These are phyloP conservation scores for Chunga burmeisteri DNA, from an alignment of 2,113 vertebrate genomes.

Conservation along the genomic window DNA sequence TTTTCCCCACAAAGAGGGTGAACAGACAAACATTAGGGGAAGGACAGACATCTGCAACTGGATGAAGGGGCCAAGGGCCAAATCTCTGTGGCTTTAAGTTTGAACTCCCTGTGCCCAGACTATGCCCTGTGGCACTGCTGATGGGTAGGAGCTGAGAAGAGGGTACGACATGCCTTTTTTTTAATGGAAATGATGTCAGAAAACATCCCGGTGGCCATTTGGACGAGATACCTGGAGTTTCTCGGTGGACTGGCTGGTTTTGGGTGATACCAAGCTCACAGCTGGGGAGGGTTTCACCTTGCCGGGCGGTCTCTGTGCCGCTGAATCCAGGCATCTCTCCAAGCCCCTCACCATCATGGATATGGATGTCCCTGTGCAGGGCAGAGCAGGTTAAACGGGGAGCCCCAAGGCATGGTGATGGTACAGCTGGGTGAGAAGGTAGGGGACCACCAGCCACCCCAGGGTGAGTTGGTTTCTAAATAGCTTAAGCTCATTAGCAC, in stretches of 20 bases:
- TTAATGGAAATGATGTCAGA: background rate
- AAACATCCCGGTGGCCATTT: background rate
- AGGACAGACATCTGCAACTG: background rate
- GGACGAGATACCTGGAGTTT: background rate
- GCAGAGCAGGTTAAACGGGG: background rate
- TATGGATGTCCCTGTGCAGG: constrained; percentile 52
- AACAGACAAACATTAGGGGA: background rate
- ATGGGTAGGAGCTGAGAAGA: background rate
- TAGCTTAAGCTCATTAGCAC: background rate
- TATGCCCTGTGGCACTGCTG: background rate
- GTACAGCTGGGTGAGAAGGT: background rate
- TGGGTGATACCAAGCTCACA: background rate
- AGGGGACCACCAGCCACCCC: background rate
- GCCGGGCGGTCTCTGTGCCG: constrained; percentile 9
- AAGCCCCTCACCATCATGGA: constrained; percentile 43
- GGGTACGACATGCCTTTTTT: rapidly evolving
- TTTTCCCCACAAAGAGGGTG: background rate
- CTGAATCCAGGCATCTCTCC: constrained; percentile 40
- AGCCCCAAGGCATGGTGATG: background rate
- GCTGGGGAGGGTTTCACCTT: constrained; percentile 14
- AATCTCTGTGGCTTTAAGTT: background rate
- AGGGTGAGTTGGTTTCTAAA: background rate
- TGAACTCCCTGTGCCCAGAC: background rate
- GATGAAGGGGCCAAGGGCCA: background rate
- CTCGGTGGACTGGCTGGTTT: background rate